Conservation (phyloP, 2,113 vertebrate genomes). For the Felis chaus region DNA sequence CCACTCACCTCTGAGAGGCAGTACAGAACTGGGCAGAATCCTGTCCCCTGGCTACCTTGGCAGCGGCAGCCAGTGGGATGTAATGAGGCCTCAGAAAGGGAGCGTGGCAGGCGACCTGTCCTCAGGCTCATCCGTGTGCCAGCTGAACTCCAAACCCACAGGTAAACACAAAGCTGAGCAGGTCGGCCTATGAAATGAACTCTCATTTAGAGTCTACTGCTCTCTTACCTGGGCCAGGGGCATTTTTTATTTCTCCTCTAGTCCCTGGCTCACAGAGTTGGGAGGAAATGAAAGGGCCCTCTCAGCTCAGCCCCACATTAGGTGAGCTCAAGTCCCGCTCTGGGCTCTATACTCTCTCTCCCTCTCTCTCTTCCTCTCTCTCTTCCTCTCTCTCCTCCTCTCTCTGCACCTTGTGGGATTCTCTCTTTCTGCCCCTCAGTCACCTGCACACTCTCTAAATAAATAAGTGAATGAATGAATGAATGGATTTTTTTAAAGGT, state of each 20-base stretch:
- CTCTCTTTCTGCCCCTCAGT: too few species aligned
- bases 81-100: constrained; percentile 72
- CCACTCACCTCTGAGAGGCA: constrained; percentile 61
- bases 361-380: too few species aligned
- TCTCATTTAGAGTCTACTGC: neutral
- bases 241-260: too few species aligned
- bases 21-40: constrained; percentile 71
- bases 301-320: too few species aligned
- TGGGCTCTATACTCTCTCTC: too few species aligned
- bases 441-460: too few species aligned
- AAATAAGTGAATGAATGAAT: too few species aligned
- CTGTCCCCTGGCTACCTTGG: constrained; percentile 75
- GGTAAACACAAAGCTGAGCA: constrained; percentile 77
- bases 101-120: constrained; percentile 80
- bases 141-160: constrained; percentile 86
- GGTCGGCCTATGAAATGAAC: neutral
- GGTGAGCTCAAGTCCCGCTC: too few species aligned
- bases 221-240: neutral
- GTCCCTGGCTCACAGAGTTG: neutral
- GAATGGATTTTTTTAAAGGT: too few species aligned
- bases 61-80: constrained; percentile 80
- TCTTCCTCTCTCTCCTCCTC: too few species aligned
- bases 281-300: neutral
- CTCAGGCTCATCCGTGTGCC: constrained; percentile 83
- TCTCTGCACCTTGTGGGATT: too few species aligned